Evolutionary conservation across 2,797 vertebrate genomes (phyloP), one percentile per base, ranked within the genome.

Genomic region (Pseudochirops corinnae): DNA sequence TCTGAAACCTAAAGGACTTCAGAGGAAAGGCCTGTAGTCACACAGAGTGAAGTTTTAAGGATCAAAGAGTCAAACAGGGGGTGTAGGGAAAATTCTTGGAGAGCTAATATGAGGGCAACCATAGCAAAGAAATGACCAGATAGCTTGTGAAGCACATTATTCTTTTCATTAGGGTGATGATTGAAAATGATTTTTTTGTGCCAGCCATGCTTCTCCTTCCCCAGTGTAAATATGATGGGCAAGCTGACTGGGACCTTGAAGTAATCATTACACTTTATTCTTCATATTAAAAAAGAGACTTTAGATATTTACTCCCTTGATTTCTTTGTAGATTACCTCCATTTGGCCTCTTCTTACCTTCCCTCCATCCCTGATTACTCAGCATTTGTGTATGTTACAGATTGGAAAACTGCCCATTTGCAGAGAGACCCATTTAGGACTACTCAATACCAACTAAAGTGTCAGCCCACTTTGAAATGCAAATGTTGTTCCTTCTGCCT

Each of bases 241-340:
- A 74, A n/a, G 33, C 62, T 74, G 5, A 13, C 33, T 67, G 62
- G 33, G 33, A 67, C 62, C 62, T 74, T 62, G 60, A 62, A 62
- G 31, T 62, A 62, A 62, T 28, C 29, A 12, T 62, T 62, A 62
- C 10, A 31, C 60, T 96, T 97, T 94, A 95, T 97, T 98, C 95
- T 97, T 97, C 95, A 92, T 97, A 98, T 97, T 97, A 96, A 96
- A 95, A 92, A 92, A 96, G 90, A 96, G 29, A 58, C 93, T 96
- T 97, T 91, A 91, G 94, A 97, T 97, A 53, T 92, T 97, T 98
- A 58, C 82, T 82, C 90, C 93, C 74, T 96, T 57, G n/a, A 91
- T 95, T 97, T 94, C 91, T 97, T 95, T 92, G 93, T 67, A 90
- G 93, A 92, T 46, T 62, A 95, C 93, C 21, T 74, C 90, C 95